Base-by-base conservation (phyloP, 1,140 invertebrate species). In the Atopsyche davidsoni region DNA sequence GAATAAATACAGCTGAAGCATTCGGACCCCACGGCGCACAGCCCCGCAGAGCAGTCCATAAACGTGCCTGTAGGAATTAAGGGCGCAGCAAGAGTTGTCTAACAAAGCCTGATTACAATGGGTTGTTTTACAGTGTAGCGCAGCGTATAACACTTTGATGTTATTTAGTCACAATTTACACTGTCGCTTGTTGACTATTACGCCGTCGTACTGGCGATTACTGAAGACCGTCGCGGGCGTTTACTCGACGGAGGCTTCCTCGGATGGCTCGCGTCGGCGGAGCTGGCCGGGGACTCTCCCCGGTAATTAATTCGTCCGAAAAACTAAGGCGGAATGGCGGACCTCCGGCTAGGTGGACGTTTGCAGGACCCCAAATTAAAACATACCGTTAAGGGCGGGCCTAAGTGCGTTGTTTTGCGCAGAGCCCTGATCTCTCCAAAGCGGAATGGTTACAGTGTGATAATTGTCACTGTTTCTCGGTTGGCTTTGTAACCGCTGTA, bases 151-250 rank as follows among this genome's bases (percentile, higher is more conserved):
- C 43, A 46, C 34, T 46, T 46, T 22, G 43, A 22, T 32, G 43
- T 46, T 46, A 46, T 46, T 46, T 46, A 46, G 43, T 31, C 41
- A 34, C 43, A 46, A 46, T 46, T 46, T 46, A 46, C 28, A 22
- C 28, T 35, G 43, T 35, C 38, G 43, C n/a, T n/a, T n/a, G n/a
- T n/a, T 11, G 17, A 46, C n/a, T 46, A 35, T 46, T 34, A n/a
- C 43, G 31, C 31, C 31, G 28, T 19, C 35, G 43, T 35, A 46
- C 43, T 19, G 43, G 43, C 35, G 43, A 46, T 46, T 35, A 46
- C 43, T 46, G 43, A 35, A 35, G 35, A 21, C 31, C 43, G 43
- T 46, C 31, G 35, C 28, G 32, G 32, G 31, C 43, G 43, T 46
- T 46, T 46, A 46, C 43, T 28, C 34, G 31, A 35, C 19, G 43